These are phyloP conservation scores for Silurus lanzhouensis DNA, from an alignment of 2,797 vertebrate species.

Conservation along the genomic window DNA sequence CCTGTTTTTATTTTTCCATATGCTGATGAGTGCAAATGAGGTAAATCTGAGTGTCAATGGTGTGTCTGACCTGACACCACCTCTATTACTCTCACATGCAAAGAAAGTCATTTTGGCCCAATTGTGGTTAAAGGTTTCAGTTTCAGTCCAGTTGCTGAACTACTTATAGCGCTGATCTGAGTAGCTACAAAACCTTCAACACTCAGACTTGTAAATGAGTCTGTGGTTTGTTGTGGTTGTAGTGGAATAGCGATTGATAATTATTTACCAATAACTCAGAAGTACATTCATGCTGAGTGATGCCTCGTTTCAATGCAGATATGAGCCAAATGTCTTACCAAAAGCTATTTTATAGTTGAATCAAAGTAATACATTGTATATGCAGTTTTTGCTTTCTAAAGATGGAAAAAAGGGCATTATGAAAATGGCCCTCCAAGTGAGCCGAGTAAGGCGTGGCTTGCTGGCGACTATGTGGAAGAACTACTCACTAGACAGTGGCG, in stretches of 20 bases:
- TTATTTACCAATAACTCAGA: background rate
- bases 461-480: too few species aligned
- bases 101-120: background rate
- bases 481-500: too few species aligned
- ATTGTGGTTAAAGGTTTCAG: background rate
- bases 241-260: background rate
- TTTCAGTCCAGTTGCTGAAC: background rate
- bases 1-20: background rate
- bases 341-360: background rate
- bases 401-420: too few species aligned
- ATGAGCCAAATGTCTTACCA: background rate
- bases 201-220: background rate
- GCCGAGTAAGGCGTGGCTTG: too few species aligned
- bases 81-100: background rate
- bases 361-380: background rate
- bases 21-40: background rate
- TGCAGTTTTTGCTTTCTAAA: background rate
- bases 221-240: background rate
- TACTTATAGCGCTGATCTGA: background rate
- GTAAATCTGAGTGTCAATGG: background rate
- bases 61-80: background rate
- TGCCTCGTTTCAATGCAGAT: background rate
- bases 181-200: background rate
- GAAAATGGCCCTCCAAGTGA: too few species aligned
- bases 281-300: background rate